Evolutionary conservation across 2,113 vertebrate species (phyloP).

Genomic region (Psophia crepitans): DNA sequence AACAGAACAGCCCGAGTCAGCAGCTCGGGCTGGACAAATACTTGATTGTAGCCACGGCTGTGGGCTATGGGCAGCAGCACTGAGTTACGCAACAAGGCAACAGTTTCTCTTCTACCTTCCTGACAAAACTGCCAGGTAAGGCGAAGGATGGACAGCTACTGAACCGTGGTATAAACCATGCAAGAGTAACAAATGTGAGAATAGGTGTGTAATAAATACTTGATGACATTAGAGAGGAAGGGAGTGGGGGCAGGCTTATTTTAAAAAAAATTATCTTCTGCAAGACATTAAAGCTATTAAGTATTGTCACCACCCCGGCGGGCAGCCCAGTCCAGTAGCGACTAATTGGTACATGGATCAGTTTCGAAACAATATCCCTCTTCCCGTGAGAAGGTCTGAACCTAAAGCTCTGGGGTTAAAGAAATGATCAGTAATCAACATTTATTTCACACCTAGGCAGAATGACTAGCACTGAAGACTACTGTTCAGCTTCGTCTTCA

Average conservation of each 20-base stretch:
- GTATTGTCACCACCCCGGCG: neutral
- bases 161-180: slow-evolving; percentile 77
- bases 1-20: slow-evolving; percentile 77
- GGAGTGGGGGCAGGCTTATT: neutral
- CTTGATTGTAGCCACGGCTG: slow-evolving; percentile 73
- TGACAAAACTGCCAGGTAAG: slow-evolving; percentile 69
- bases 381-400: slow-evolving; percentile 53
- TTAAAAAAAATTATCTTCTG: slow-evolving; percentile 37
- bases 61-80: slow-evolving; percentile 76
- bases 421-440: slow-evolving; percentile 77
- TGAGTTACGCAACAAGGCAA: slow-evolving; percentile 75
- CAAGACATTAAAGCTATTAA: slow-evolving; percentile 50
- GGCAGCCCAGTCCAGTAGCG: slow-evolving; percentile 31
- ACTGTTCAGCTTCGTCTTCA: slow-evolving; percentile 81
- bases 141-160: slow-evolving; percentile 70
- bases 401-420: slow-evolving; percentile 73
- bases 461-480: slow-evolving; percentile 81
- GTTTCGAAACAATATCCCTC: slow-evolving; percentile 41
- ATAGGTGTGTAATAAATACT: slow-evolving; percentile 79
- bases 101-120: slow-evolving; percentile 64
- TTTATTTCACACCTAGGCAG: slow-evolving; percentile 97
- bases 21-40: slow-evolving; percentile 75
- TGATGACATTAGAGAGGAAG: slow-evolving; percentile 25
- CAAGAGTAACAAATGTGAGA: slow-evolving; percentile 74
- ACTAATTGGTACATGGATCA: slow-evolving; percentile 10